A percentile compares a stretch with the other conserved stretches of the same genome.
Conservation (phyloP, 92 coral and sea anemone species). For the Zoanthus sociatus region DNA sequence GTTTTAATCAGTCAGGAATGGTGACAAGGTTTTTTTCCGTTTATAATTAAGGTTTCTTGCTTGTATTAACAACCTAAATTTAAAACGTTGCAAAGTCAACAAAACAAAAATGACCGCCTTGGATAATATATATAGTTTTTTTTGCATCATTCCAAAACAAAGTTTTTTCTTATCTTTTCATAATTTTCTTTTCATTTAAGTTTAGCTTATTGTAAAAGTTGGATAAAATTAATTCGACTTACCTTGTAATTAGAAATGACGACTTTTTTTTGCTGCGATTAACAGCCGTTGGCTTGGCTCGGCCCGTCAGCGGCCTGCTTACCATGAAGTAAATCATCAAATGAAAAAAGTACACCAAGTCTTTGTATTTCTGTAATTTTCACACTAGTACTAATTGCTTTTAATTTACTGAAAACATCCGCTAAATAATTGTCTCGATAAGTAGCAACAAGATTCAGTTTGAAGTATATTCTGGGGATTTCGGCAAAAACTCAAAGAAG, state of each 20-base stretch:
- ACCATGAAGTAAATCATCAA: background rate
- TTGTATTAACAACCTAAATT: too few relatives aligned
- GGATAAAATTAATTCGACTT: background rate
- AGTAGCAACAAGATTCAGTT: background rate
- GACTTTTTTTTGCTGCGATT: background rate
- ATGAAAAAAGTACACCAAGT: background rate
- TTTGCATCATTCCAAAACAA: background rate
- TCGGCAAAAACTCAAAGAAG: background rate
- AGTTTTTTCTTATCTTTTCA: background rate
- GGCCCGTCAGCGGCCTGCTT: background rate
- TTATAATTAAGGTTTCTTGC: too few relatives aligned
- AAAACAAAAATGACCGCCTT: background rate
- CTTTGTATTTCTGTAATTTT: background rate
- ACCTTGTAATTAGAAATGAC: background rate
- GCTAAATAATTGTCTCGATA: background rate
- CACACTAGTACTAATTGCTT: constrained; percentile 6
- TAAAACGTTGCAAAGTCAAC: too few relatives aligned
- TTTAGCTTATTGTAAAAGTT: background rate
- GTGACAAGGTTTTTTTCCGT: too few relatives aligned
- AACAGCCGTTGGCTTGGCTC: background rate
- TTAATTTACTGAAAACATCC: constrained; percentile 7
- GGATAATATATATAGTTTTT: background rate
- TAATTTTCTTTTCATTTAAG: background rate
- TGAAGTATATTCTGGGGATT: background rate
- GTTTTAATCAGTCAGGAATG: too few relatives aligned